These are phyloP conservation scores for Hemitrygon akajei DNA, from an alignment of 2,797 vertebrate genomes.

Conservation along the genomic window DNA sequence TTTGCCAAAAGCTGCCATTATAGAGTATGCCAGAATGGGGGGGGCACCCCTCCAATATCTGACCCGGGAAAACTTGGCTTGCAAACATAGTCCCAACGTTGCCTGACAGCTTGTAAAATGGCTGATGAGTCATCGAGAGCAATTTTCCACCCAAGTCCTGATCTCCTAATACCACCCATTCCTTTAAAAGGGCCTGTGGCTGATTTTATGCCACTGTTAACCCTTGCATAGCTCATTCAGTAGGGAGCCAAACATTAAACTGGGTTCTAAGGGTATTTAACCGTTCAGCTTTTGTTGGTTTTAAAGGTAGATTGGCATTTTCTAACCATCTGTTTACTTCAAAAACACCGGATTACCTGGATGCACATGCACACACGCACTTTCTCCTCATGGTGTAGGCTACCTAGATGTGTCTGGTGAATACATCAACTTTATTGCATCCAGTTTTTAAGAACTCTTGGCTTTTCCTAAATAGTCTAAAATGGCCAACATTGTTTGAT, in stretches of 20 bases:
- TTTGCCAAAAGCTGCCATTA: not conserved
- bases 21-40: no score
- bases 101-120: not conserved
- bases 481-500: not conserved
- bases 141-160: not conserved
- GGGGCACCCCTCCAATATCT: no score
- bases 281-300: not conserved
- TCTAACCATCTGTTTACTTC: no score
- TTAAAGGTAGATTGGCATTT: not conserved
- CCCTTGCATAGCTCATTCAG: not conserved
- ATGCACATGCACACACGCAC: no score
- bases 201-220: not conserved
- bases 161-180: no score
- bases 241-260: not conserved
- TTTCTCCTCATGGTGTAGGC: not conserved
- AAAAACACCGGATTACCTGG: no score
- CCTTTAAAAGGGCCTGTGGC: not conserved
- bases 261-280: not conserved
- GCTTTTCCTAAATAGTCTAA: not conserved
- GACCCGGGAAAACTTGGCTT: not conserved
- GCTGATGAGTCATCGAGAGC: not conserved
- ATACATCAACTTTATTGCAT: not conserved
- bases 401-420: not conserved
- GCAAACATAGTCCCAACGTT: not conserved
- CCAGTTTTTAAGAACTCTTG: not conserved